phyloP scores from a whole-genome alignment of 2,888 invertebrate genomes.

The Phengaris arion region DNA sequence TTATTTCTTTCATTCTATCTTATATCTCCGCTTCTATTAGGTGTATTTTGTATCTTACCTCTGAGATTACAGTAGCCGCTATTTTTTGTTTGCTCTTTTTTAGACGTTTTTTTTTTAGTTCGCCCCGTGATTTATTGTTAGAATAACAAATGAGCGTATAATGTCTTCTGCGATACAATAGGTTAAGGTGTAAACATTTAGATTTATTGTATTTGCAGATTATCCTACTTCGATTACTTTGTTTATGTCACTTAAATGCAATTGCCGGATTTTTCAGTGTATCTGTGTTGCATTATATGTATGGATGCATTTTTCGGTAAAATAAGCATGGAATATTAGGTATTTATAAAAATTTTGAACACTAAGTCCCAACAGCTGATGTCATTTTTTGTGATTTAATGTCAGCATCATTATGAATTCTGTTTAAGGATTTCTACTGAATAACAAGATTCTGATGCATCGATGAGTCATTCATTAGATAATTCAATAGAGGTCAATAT shows the following conservation, averaged over 20 bases:
- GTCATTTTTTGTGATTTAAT: not conserved
- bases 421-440: not conserved
- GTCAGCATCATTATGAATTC: not conserved
- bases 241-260: not conserved
- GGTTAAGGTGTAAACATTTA: conserved; percentile 18
- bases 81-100: conserved; percentile 10
- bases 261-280: not conserved
- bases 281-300: not conserved
- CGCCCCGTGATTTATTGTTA: conserved; percentile 13
- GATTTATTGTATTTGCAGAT: not conserved
- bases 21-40: conserved; percentile 49
- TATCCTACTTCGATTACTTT: conserved; percentile 1
- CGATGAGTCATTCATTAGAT: conserved; percentile 26
- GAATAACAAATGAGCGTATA: not conserved
- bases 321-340: too few relatives aligned
- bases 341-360: not conserved
- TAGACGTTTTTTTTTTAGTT: conserved; percentile 15
- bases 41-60: conserved; percentile 31
- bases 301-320: not conserved
- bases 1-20: conserved; percentile 65
- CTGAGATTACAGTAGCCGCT: conserved; percentile 18
- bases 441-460: conserved; percentile 1
- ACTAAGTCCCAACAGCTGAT: not conserved
- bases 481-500: conserved; percentile 18
- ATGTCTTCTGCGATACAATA: conserved; percentile 10